Evolutionary conservation across 2,888 invertebrate species (phyloP).

Genomic region (Bombylius discolor): DNA sequence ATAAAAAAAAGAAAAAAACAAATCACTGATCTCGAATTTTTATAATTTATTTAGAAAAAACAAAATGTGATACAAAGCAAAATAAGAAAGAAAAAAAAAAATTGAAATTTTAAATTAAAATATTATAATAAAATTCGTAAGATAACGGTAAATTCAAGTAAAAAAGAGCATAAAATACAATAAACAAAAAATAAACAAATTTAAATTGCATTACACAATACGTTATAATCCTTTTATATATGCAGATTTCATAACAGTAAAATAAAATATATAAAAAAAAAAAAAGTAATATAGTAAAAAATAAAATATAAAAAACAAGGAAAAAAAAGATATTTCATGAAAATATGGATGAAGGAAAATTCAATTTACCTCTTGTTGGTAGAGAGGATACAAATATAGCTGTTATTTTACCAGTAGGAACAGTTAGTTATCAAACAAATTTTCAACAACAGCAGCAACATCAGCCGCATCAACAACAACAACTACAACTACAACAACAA

Average conservation of each 20-base stretch:
- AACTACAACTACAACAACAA: conserved; percentile 9
- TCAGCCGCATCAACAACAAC: conserved; percentile 4
- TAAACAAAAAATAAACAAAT: too few species aligned
- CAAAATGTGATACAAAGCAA: too few species aligned
- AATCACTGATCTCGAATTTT: too few species aligned
- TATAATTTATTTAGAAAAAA: too few species aligned
- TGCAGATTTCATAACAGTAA: background rate
- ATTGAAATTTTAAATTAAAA: too few species aligned
- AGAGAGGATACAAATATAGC: conserved; percentile 22
- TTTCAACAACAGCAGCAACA: conserved; percentile 3
- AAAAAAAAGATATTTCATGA: background rate
- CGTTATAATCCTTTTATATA: too few species aligned
- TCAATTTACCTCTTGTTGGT: conserved; percentile 23
- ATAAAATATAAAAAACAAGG: background rate
- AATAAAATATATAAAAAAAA: background rate
- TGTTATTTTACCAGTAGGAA: conserved; percentile 21
- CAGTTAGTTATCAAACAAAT: conserved; percentile 14
- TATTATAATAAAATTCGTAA: too few species aligned
- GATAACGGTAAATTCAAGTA: too few species aligned
- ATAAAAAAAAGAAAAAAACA: too few species aligned
- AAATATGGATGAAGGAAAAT: conserved; percentile 19
- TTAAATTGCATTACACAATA: too few species aligned
- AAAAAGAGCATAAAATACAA: too few species aligned
- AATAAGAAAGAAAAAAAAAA: too few species aligned
- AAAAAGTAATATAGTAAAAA: background rate